A percentile compares a stretch with the other conserved stretches of the same genome.
Evolutionary conservation across 2,113 vertebrate genomes (phyloP).

Genomic region (Trichomycterus rosablanca): DNA sequence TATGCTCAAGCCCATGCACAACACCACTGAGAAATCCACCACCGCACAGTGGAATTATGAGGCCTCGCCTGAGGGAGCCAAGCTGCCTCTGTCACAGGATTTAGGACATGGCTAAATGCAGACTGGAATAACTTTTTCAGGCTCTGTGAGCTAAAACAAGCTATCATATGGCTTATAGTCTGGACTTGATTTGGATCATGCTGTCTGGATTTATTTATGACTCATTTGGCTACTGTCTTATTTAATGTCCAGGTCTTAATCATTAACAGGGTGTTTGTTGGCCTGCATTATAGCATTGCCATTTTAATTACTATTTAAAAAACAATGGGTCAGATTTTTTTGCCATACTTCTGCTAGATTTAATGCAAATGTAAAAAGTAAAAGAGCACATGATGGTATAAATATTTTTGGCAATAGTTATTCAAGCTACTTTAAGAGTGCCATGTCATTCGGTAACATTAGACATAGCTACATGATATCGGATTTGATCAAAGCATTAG

Average conservation of each 20-base stretch:
- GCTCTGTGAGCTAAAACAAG: constrained; percentile 25
- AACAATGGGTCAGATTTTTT: too few relatives aligned
- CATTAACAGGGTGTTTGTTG: too few relatives aligned
- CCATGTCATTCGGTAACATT: too few relatives aligned
- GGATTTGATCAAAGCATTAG: too few relatives aligned
- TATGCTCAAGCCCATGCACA: constrained; percentile 55
- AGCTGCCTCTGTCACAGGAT: constrained; percentile 30
- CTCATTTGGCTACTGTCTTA: constrained; percentile 12
- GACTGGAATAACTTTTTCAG: constrained; percentile 21
- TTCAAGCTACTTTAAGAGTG: too few relatives aligned
- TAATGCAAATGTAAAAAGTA: too few relatives aligned
- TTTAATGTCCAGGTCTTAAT: neutral
- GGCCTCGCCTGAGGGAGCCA: constrained; percentile 38
- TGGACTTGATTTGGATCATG: constrained; percentile 17
- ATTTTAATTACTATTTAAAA: too few relatives aligned
- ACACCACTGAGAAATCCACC: constrained; percentile 43
- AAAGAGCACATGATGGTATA: too few relatives aligned
- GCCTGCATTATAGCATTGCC: too few relatives aligned
- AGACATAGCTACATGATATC: too few relatives aligned
- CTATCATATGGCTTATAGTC: constrained; percentile 20
- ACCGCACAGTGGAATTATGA: constrained; percentile 42
- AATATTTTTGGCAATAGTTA: too few relatives aligned
- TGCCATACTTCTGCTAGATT: too few relatives aligned
- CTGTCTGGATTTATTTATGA: constrained; percentile 30
- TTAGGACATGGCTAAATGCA: constrained; percentile 34